Evolutionary conservation across 1,140 invertebrate species (phyloP).

Genomic region (Fopius arisanus): DNA sequence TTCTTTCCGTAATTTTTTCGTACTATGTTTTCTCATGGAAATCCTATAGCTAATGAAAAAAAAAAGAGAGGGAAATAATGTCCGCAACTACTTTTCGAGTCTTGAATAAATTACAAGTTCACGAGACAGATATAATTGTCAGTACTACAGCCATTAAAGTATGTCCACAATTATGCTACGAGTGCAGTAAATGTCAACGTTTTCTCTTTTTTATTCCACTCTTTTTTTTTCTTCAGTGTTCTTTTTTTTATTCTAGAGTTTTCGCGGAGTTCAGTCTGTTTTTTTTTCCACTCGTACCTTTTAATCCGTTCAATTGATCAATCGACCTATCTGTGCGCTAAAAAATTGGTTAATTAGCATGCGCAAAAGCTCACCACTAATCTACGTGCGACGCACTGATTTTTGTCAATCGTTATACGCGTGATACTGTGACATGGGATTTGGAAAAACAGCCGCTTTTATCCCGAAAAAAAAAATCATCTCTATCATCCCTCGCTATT

Average conservation of each 20-base stretch:
- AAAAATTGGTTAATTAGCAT: constrained; percentile 16
- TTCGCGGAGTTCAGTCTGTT: not conserved
- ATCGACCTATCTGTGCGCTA: not conserved
- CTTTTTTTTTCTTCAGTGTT: not conserved
- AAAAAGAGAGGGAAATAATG: not conserved
- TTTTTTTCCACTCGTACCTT: not conserved
- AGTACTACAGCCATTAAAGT: constrained; percentile 16
- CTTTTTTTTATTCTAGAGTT: not conserved
- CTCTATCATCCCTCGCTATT: constrained; percentile 18
- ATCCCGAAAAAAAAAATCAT: not conserved
- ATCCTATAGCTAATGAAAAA: not conserved
- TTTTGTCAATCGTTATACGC: not conserved
- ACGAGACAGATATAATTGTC: constrained; percentile 28
- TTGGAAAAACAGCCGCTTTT: not conserved
- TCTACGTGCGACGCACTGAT: constrained; percentile 16
- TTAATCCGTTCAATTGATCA: not conserved
- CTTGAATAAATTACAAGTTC: constrained; percentile 27
- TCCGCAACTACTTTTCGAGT: not conserved
- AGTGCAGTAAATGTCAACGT: constrained; percentile 6
- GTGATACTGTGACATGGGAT: constrained; percentile 20
- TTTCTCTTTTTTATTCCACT: not conserved
- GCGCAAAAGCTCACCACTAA: constrained; percentile 21
- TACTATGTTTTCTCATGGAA: constrained; percentile 12
- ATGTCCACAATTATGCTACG: constrained; percentile 2
- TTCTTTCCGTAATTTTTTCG: not conserved